These are phyloP conservation scores for Periparus ater DNA, from an alignment of 2,797 vertebrate species.

Conservation along the genomic window DNA sequence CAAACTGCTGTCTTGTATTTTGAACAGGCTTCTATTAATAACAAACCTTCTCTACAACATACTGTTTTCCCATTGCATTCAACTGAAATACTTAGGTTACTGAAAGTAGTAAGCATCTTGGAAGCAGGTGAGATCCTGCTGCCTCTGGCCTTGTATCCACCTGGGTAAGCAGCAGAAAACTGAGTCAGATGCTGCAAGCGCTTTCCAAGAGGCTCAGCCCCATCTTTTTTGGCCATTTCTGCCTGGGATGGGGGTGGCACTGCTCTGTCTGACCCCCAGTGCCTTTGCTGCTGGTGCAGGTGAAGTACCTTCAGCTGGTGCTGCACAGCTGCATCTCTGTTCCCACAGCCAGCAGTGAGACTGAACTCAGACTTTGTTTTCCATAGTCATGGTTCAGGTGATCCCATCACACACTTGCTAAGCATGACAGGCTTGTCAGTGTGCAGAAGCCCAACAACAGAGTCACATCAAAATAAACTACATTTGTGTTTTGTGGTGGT, in stretches of 20 bases:
- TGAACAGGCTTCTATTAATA: background rate
- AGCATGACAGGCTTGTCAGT: background rate
- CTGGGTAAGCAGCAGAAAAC: background rate
- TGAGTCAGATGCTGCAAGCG: background rate
- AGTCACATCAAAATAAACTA: background rate
- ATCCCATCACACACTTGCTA: background rate
- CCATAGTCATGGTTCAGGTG: background rate
- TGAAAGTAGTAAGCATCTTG: background rate
- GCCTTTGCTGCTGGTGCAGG: background rate
- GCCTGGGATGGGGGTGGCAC: background rate
- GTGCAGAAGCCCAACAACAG: background rate
- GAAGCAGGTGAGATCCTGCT: background rate
- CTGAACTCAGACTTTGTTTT: background rate
- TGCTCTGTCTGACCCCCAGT: background rate
- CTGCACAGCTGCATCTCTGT: background rate
- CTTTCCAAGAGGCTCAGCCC: background rate
- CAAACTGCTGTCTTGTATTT: background rate
- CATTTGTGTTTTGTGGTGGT: accelerated
- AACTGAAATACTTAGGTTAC: slow-evolving; percentile 2
- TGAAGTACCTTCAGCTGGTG: background rate
- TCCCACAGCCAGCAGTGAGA: background rate
- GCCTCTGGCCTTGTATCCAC: background rate
- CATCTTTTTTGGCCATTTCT: background rate
- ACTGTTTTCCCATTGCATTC: background rate
- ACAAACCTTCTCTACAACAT: background rate